Evolutionary conservation across 2,888 invertebrate species (phyloP).

Genomic region (Tetanocera ferruginea): DNA sequence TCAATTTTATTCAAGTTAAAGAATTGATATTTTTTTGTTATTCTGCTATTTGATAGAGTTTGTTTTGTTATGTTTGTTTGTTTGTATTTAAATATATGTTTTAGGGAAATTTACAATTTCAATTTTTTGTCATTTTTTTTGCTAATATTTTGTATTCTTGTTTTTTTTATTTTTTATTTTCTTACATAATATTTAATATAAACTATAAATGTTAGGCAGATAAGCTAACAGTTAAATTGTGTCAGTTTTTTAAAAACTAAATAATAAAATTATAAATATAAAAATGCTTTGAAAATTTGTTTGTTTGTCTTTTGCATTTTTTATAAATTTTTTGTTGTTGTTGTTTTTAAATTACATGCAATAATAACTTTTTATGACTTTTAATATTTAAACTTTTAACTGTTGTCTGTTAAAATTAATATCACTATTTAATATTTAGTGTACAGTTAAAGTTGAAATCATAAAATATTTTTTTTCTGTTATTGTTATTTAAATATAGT

Average conservation of each 20-base stretch:
- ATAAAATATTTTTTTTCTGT: background rate
- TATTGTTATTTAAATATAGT: no score
- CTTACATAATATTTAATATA: background rate
- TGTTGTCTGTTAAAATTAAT: constrained; percentile 1
- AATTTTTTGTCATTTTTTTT: constrained; percentile 12
- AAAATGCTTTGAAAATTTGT: background rate
- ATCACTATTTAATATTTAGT: constrained; percentile 21
- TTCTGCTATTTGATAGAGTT: background rate
- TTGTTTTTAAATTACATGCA: constrained; percentile 2
- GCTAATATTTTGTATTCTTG: background rate
- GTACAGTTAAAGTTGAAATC: background rate
- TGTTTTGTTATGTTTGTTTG: background rate
- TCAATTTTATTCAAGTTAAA: constrained; percentile 9
- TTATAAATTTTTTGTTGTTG: background rate
- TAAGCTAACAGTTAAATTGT: background rate
- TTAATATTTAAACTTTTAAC: background rate
- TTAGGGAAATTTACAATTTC: constrained; percentile 17
- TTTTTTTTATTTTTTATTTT: background rate
- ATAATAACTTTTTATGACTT: background rate
- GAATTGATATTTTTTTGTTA: constrained; percentile 12
- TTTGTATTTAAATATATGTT: constrained; percentile 9
- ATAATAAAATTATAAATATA: background rate
- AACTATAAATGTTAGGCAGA: background rate
- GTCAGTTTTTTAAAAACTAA: background rate
- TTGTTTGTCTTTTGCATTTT: background rate